phyloP scores from a whole-genome alignment of 2,888 invertebrate species.

The Heliconius sara region DNA sequence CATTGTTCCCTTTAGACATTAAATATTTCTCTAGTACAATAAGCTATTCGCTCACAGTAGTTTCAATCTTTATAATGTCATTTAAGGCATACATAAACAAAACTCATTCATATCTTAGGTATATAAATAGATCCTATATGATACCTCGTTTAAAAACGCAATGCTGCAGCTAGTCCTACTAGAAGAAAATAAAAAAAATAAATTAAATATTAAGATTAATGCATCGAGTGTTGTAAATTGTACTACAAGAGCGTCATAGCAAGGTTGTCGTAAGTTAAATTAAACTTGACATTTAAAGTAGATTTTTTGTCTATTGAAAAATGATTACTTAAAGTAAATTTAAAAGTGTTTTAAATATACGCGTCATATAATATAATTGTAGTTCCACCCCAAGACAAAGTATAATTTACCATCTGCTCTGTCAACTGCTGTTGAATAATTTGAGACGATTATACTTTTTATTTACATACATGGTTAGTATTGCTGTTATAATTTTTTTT shows the following conservation, averaged over 20 bases:
- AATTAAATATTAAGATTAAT: background rate
- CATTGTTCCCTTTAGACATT: background rate
- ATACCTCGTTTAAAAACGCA: too few relatives aligned
- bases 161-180: too few relatives aligned
- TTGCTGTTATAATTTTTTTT: background rate
- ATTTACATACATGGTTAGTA: background rate
- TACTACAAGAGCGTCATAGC: background rate
- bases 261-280: background rate
- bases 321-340: background rate
- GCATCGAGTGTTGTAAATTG: background rate
- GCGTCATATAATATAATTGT: slow-evolving; percentile 4
- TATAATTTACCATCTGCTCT: slow-evolving; percentile 36
- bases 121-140: too few relatives aligned
- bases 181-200: too few relatives aligned
- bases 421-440: slow-evolving; percentile 27
- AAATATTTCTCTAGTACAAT: background rate
- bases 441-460: slow-evolving; percentile 26
- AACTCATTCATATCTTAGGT: too few relatives aligned
- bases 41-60: background rate
- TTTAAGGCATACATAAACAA: background rate
- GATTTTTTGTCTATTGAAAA: background rate
- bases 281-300: slow-evolving; percentile 1
- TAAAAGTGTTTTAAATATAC: slow-evolving; percentile 9
- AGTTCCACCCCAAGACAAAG: slow-evolving; percentile 52
- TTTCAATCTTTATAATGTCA: background rate